Evolutionary conservation across 2,888 invertebrate genomes (phyloP), one percentile per base, ranked within the genome.

Genomic region (Scaptomyza reducta): DNA sequence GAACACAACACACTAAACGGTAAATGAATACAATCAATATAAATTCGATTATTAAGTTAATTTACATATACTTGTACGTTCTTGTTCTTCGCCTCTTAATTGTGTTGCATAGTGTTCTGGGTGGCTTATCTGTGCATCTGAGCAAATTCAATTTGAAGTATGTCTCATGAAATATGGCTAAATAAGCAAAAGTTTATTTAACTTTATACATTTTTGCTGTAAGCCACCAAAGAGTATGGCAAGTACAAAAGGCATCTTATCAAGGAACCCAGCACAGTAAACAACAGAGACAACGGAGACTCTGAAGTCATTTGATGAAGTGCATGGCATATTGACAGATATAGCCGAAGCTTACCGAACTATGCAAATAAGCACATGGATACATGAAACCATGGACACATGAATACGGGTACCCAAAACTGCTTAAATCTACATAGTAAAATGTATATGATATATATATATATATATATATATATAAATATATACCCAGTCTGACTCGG

Each of bases 151-250:
- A 63, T 58, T 70, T 70, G 38, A 60, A 40, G 47, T 16, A 50
- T 50, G 46, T 25, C 16, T n/a, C 55, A 62, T 50, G 29, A 67
- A 54, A 59, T 64, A 66, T 66, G 58, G 49, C 76, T 40, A 78
- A 81, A 85, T 70, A 82, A 70, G 67, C 64, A 79, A 86, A 87
- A 77, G 88, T 83, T 40, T 75, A 83, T 88, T 88, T 83, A 83
- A 88, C 87, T 88, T 83, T 77, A 67, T 65, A 66, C 74, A 79
- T 69, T 77, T 85, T 60, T 62, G 58, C 31, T 57, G 66, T 57
- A 50, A 58, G 56, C 63, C 70, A 62, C 38, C 55, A 69, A 72
- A 79, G 79, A 75, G 72, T 75, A 62, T 54, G 33, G 60, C 18
- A 9, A n/a, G 11, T 18, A 72, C 70, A 80, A 77, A 77, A 62